Percentiles rank a stretch among this genome's conserved stretches.
phyloP scores from a whole-genome alignment of 2,888 invertebrate genomes.

The Pteria penguin region DNA sequence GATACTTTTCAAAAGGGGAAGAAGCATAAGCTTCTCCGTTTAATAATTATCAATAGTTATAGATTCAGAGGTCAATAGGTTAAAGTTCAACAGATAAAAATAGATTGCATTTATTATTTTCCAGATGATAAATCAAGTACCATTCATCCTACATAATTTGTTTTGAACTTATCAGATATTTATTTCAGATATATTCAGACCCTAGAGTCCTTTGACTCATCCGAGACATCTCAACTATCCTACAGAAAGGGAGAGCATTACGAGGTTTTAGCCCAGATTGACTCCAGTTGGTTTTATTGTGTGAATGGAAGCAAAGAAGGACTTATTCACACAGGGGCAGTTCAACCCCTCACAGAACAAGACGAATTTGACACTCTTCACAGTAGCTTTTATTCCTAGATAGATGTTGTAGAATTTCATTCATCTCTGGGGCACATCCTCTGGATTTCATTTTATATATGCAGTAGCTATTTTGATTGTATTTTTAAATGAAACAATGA shows the following conservation, averaged over 20 bases:
- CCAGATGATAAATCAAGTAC: too few relatives aligned
- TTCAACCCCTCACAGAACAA: conserved; percentile 52
- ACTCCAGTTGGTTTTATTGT: conserved; percentile 62
- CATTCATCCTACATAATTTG: too few relatives aligned
- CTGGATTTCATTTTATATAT: too few relatives aligned
- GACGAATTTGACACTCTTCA: conserved; percentile 51
- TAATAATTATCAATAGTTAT: too few relatives aligned
- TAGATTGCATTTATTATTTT: too few relatives aligned
- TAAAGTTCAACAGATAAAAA: too few relatives aligned
- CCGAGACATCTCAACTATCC: conserved; percentile 42
- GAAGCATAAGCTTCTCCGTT: too few relatives aligned
- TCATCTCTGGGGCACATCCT: too few relatives aligned
- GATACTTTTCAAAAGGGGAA: too few relatives aligned
- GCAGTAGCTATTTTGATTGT: neutral
- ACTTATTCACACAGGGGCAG: conserved; percentile 49
- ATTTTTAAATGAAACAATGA: conserved; percentile 1
- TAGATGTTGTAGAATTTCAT: too few relatives aligned
- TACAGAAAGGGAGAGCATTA: conserved; percentile 54
- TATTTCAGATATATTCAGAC: conserved; percentile 53
- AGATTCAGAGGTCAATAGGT: too few relatives aligned
- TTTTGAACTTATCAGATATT: too few relatives aligned
- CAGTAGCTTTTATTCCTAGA: conserved; percentile 46
- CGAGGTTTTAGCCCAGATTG: conserved; percentile 61
- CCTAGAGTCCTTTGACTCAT: conserved; percentile 38
- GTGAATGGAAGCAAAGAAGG: conserved; percentile 59